Evolutionary conservation across 1,140 invertebrate genomes (phyloP).

Genomic region (Telenomus remus): DNA sequence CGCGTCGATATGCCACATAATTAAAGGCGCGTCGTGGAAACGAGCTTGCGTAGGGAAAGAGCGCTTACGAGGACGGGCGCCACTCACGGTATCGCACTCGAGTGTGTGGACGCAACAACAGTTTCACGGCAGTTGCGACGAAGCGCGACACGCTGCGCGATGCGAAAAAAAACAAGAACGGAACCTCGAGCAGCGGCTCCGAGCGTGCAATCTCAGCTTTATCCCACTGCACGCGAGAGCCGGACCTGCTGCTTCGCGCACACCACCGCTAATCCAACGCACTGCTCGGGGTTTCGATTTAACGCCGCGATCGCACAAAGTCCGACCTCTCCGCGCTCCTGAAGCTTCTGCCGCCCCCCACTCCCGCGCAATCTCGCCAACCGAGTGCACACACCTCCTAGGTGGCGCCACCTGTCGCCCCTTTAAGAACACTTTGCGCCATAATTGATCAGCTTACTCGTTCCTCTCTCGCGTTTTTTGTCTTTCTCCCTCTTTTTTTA

Average conservation of each 20-base stretch:
- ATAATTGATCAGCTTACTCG: too few relatives aligned
- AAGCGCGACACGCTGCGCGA: too few relatives aligned
- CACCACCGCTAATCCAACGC: slow-evolving; percentile 17
- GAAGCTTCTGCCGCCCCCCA: slow-evolving; percentile 23
- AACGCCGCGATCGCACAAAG: slow-evolving; percentile 28
- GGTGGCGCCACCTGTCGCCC: not conserved
- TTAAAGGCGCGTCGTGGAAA: slow-evolving; percentile 63
- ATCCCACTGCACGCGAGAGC: slow-evolving; percentile 3
- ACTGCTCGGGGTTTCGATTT: slow-evolving; percentile 18
- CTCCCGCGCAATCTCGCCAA: slow-evolving; percentile 2
- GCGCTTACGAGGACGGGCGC: slow-evolving; percentile 10
- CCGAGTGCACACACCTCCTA: not conserved
- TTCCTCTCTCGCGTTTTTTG: too few relatives aligned
- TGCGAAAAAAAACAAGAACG: too few relatives aligned
- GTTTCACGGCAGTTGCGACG: slow-evolving; percentile 11
- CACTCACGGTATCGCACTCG: too few relatives aligned
- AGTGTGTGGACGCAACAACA: slow-evolving; percentile 16
- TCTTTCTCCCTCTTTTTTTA: too few relatives aligned
- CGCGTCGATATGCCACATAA: slow-evolving; percentile 74
- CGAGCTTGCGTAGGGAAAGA: slow-evolving; percentile 32
- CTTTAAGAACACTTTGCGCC: not conserved
- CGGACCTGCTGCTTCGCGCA: slow-evolving; percentile 7
- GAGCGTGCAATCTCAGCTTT: too few relatives aligned
- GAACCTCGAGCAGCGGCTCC: too few relatives aligned
- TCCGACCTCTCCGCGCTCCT: slow-evolving; percentile 28